phyloP scores from a whole-genome alignment of 2,113 vertebrate genomes.

The Vombatus ursinus region DNA sequence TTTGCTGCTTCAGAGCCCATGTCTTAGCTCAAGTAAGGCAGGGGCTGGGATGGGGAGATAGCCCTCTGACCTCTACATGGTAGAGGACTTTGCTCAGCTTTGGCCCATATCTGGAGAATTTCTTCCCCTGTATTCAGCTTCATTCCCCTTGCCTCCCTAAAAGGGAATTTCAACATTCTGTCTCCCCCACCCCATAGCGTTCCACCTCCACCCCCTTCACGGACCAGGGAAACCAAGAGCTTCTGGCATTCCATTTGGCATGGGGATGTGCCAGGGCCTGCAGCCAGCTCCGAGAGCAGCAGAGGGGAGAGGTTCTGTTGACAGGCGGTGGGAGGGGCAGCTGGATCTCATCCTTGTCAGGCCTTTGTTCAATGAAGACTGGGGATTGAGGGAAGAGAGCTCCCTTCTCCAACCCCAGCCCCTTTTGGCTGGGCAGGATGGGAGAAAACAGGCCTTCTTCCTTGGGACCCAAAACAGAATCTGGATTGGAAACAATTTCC shows the following conservation, averaged over 20 bases:
- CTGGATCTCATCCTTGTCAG: conserved; percentile 29
- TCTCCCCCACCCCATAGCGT: background rate
- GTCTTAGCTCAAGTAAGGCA: background rate
- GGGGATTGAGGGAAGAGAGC: conserved; percentile 23
- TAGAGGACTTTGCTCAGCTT: background rate
- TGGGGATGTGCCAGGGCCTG: background rate
- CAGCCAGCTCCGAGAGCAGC: conserved; percentile 10
- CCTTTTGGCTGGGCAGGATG: background rate
- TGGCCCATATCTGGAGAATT: background rate
- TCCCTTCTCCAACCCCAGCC: conserved; percentile 12
- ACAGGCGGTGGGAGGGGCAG: conserved; percentile 50
- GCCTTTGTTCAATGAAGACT: conserved; percentile 40
- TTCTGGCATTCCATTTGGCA: background rate
- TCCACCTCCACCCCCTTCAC: background rate
- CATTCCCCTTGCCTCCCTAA: background rate
- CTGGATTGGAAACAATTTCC: conserved; percentile 1
- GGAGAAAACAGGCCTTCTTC: background rate
- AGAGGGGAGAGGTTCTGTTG: background rate
- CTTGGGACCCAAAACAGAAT: conserved; percentile 41
- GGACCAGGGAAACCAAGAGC: conserved; percentile 41
- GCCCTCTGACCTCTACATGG: background rate
- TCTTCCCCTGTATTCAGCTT: background rate
- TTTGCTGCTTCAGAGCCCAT: background rate
- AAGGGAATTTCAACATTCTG: background rate
- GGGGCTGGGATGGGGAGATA: background rate